These are phyloP conservation scores for Oceanodroma tethys DNA, from an alignment of 2,113 vertebrate genomes.

Conservation along the genomic window DNA sequence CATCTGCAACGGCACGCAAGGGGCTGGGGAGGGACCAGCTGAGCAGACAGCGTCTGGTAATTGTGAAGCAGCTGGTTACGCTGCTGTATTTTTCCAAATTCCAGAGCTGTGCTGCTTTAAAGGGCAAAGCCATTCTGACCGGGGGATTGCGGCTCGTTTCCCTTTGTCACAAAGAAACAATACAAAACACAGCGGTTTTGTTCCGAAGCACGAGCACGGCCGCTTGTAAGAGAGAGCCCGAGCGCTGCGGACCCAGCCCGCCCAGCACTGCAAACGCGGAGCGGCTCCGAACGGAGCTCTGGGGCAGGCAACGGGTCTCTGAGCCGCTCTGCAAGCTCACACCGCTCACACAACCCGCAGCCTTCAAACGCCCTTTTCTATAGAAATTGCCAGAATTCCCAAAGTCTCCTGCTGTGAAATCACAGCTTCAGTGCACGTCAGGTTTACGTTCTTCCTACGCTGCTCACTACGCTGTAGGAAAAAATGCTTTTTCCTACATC, in stretches of 20 bases:
- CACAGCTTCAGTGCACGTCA: not conserved
- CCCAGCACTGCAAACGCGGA: not conserved
- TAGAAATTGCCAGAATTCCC: not conserved
- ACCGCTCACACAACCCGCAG: not conserved
- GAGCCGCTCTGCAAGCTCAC: not conserved
- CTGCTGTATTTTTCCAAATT: not conserved
- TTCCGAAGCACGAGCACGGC: not conserved
- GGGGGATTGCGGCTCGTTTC: not conserved
- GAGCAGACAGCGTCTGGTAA: rapidly evolving
- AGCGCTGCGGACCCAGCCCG: rapidly evolving
- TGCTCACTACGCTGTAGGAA: not conserved
- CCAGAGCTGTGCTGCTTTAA: not conserved
- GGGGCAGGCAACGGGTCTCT: rapidly evolving
- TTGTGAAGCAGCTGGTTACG: not conserved
- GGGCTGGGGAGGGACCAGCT: not conserved
- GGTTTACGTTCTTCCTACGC: not conserved
- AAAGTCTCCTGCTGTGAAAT: not conserved
- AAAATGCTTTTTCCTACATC: not conserved
- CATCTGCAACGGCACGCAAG: not conserved
- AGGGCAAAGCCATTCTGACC: not conserved
- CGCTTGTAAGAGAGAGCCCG: rapidly evolving
- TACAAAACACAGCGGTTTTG: rapidly evolving
- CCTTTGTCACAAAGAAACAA: not conserved
- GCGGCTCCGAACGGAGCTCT: not conserved
- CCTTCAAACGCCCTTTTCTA: not conserved